Conservation (phyloP, 2,113 vertebrate species). For the Clinocottus analis region DNA sequence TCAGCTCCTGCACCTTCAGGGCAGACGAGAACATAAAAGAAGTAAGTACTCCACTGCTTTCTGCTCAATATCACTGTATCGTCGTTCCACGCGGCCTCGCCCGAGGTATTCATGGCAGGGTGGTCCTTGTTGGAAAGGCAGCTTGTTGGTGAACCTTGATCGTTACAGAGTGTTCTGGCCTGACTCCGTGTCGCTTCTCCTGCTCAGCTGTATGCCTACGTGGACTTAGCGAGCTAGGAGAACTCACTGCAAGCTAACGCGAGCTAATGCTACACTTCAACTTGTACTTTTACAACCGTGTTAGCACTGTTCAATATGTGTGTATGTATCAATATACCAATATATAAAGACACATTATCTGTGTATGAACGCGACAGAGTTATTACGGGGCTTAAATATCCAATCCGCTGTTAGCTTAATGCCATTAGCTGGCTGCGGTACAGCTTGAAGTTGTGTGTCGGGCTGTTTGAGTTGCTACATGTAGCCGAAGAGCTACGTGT, state of each 20-base stretch:
- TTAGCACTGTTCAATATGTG: not conserved
- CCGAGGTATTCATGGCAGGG: rapidly evolving
- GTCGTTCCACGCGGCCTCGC: not conserved
- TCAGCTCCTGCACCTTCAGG: conserved; percentile 89
- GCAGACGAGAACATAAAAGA: conserved; percentile 86
- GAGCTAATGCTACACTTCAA: conserved; percentile 50
- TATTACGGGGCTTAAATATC: not conserved
- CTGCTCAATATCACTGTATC: not conserved
- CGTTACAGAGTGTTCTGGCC: conserved; percentile 64
- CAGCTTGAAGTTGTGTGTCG: conserved; percentile 58
- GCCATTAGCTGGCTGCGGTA: conserved; percentile 12
- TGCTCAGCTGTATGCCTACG: conserved; percentile 84
- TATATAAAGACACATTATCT: not conserved
- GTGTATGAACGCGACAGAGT: not conserved
- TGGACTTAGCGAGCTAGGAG: conserved; percentile 81
- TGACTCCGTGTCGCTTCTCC: conserved; percentile 80
- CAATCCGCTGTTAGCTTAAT: not conserved
- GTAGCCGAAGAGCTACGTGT: conserved; percentile 83
- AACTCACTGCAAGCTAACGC: conserved; percentile 68
- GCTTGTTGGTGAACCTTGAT: not conserved
- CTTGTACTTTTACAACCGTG: conserved; percentile 37
- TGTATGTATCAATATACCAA: not conserved
- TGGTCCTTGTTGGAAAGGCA: not conserved
- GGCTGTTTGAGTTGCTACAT: conserved; percentile 57
- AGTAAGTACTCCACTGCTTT: conserved; percentile 80